Evolutionary conservation across 1,140 invertebrate genomes (phyloP), one percentile per base, ranked within the genome.

Genomic region (Rhagoletis pomonella): DNA sequence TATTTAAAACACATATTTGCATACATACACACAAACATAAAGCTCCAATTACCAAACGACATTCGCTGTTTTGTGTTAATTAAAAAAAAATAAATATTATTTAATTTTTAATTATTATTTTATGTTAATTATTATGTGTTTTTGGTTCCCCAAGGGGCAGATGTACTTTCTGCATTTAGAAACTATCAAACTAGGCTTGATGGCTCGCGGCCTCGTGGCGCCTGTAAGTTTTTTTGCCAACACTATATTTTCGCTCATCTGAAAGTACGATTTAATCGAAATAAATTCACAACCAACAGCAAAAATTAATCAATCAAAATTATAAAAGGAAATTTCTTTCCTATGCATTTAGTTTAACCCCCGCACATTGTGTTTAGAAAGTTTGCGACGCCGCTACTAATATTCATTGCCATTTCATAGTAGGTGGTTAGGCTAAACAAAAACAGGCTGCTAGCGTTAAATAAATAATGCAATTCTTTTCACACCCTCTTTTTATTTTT

Each of bases 141-240:
- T 87, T 60, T 88, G 77, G 44, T 87, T 81, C 14, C 77, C 77
- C 64, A 87, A 88, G 86, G 85, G 85, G 69, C 58, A 59, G 73
- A 88, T 88, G 86, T 86, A 84, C 85, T 88, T 47, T 87, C 69
- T 62, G 86, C 86, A 87, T 67, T 88, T 87, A 86, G 60, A 88
- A 87, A 87, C 81, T 65, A 67, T 60, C 81, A 87, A 85, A 85
- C 81, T 81, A 86, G 62, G 84, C 73, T 44, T 67, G 77, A 86
- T 44, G 60, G 19, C 73, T 81, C 73, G 73, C 73, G 73, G 47
- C 47, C 73, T 85, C 44, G 73, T 55, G 88, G 90, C 87, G 90
- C 90, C 58, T 88, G 90, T 90, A 90, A 90, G 89, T 91, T 90
- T 39, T 85, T 85, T 85, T 81, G 73, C 67, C 67, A 73, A 73